Conservation (phyloP, 1,140 invertebrate genomes). For the Magallana ariakensis region DNA sequence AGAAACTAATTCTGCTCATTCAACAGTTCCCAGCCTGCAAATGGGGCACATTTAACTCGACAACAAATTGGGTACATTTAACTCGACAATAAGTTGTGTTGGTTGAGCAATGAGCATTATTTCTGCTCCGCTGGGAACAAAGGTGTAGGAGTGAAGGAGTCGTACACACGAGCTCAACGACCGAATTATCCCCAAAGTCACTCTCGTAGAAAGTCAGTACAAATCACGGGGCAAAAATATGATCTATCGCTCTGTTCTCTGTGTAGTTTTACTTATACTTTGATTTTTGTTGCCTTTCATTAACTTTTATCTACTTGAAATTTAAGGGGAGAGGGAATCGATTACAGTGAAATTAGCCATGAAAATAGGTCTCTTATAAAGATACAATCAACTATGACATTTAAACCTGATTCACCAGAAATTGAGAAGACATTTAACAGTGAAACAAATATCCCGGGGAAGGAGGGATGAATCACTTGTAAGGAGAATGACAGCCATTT, state of each 20-base stretch:
- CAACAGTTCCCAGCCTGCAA: background rate
- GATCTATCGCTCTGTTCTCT: no score
- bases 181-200: no score
- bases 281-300: slow-evolving; percentile 1
- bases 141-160: background rate
- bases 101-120: slow-evolving; percentile 9
- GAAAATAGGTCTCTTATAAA: background rate
- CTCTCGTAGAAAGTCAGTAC: no score
- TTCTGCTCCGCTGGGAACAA: background rate
- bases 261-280: background rate
- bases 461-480: background rate
- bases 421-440: background rate
- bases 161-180: background rate
- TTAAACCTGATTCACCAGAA: background rate
- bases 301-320: background rate
- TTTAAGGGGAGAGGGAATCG: no score
- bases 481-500: no score
- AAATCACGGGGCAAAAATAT: no score
- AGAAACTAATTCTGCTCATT: background rate
- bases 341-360: background rate
- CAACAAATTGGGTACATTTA: background rate
- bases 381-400: background rate
- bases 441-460: background rate
- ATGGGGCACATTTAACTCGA: background rate
- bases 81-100: background rate